phyloP scores from a whole-genome alignment of 2,113 vertebrate species.

The Alaudala cheleensis region DNA sequence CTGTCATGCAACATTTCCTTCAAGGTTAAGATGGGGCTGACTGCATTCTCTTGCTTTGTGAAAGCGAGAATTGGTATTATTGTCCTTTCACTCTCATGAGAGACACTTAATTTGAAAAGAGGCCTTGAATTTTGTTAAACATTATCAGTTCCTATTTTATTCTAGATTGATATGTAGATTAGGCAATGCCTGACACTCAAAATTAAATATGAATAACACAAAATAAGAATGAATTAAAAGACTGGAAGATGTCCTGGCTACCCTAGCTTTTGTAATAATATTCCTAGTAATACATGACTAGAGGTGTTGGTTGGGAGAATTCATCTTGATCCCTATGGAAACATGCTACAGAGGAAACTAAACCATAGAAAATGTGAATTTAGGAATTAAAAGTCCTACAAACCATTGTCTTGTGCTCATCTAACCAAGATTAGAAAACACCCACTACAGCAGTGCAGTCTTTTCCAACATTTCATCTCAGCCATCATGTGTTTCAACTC shows the following conservation, averaged over 20 bases:
- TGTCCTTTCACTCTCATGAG: slow-evolving; percentile 9
- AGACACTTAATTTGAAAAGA: slow-evolving; percentile 21
- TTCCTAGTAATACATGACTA: not conserved
- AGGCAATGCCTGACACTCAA: not conserved
- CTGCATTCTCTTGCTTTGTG: not conserved
- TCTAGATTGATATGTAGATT: slow-evolving; percentile 9
- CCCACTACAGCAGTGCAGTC: not conserved
- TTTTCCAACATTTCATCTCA: slow-evolving; percentile 33
- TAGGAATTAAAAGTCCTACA: not conserved
- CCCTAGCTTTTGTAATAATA: not conserved
- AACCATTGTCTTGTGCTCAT: not conserved
- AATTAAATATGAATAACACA: slow-evolving; percentile 7
- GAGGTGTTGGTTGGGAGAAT: not conserved
- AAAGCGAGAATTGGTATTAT: not conserved
- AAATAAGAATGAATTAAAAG: slow-evolving; percentile 39
- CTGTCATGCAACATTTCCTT: not conserved
- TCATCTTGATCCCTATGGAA: not conserved
- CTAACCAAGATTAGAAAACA: not conserved
- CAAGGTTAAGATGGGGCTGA: not conserved
- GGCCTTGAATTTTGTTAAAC: slow-evolving; percentile 34
- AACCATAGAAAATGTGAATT: not conserved
- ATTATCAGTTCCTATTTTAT: slow-evolving; percentile 14
- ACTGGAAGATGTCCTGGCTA: not conserved
- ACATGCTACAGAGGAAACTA: not conserved
- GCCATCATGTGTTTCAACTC: not conserved